Evolutionary conservation across 2,888 invertebrate species (phyloP).

Genomic region (Ornithoptera priamus): DNA sequence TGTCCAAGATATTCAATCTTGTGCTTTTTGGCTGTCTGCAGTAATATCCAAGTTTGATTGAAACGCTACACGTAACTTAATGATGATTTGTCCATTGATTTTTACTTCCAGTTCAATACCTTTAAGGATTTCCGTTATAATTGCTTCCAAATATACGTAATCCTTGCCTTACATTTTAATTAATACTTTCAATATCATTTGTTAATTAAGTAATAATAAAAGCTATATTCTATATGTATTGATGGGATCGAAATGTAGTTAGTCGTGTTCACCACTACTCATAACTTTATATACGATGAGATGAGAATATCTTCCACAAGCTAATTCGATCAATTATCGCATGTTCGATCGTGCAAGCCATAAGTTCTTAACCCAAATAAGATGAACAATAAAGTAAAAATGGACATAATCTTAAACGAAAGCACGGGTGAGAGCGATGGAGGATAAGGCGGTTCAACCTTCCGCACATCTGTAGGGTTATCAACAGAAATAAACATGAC

Average conservation of each 20-base stretch:
- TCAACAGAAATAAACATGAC: background rate
- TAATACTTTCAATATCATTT: no score
- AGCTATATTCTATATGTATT: no score
- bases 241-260: background rate
- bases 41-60: no score
- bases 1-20: no score
- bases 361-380: slow-evolving; percentile 29
- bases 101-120: no score
- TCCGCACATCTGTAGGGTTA: slow-evolving; percentile 23
- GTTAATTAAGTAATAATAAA: no score
- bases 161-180: no score
- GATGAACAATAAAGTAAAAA: slow-evolving; percentile 36
- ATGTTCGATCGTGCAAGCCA: slow-evolving; percentile 12
- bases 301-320: slow-evolving; percentile 14
- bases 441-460: slow-evolving; percentile 40
- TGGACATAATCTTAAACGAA: slow-evolving; percentile 43
- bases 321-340: slow-evolving; percentile 28
- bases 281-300: slow-evolving; percentile 1
- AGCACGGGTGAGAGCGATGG: slow-evolving; percentile 47
- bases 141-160: no score
- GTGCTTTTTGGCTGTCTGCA: no score
- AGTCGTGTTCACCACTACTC: slow-evolving; percentile 4
- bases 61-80: no score
- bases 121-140: no score
- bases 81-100: no score